Evolutionary conservation across 92 coral and sea anemone species (phyloP), one percentile per base, ranked within the genome.

Genomic region (Porites rus): DNA sequence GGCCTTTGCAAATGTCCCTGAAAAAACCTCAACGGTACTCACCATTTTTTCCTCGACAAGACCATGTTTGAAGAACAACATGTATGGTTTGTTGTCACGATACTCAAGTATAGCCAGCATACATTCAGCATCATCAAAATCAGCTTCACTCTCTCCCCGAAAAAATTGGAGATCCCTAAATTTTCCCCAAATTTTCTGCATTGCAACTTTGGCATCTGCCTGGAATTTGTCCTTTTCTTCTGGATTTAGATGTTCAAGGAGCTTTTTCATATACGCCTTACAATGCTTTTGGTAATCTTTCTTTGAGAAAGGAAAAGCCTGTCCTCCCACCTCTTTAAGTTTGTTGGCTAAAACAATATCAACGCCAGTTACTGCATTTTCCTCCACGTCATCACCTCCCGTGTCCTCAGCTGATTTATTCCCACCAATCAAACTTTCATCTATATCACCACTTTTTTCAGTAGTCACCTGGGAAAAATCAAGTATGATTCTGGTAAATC

Each of bases 331-430:
- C 31, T 64, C 70, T 51, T 22, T 60, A 67, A 90, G 83, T 3
- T 75, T 69, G 88, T 72, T 62, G 13, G 20, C 19, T 0, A 66
- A 0, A 1, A 87, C 82, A 72, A 91, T 78, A 51, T 83, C 59
- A 64, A 66, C 31, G 38, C 85, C 91, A 74, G 72, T 58, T 20
- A 59, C 53, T 56, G 69, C 51, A 17, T 46, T 22, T 1, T 80
- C 80, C 10, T 79, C 81, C 17, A n/a, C 50, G 14, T 80, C 90
- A n/a, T 77, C 85, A 0, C 24, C 85, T 19, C 79, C 71, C 19
- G 87, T 31, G 13, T 77, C 93, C 31, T 91, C 93, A 2, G 93
- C 93, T 64, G 93, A 91, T 28, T 91, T 91, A 74, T 91, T 91
- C n/a, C 86, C 93, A 28, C 93, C 93, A 59, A 91, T 76, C 46